Evolutionary conservation across 2,888 invertebrate species (phyloP).

Genomic region (Yponomeuta cagnagella): DNA sequence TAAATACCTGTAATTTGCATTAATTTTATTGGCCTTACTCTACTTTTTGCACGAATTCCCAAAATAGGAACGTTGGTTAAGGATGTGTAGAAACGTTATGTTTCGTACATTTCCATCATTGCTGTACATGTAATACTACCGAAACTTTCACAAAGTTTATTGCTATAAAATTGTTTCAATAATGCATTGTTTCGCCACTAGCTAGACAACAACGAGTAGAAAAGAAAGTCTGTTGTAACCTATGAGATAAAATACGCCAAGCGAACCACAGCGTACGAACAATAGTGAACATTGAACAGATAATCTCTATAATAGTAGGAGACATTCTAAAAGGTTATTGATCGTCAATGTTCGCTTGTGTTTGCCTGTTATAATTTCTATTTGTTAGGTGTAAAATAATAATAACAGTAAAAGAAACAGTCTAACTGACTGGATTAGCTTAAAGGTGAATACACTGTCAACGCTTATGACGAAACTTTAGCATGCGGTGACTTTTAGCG

Average conservation of each 20-base stretch:
- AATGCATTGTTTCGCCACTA: neutral
- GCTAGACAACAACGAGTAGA: neutral
- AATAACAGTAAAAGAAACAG: neutral
- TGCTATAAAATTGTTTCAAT: neutral
- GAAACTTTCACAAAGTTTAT: neutral
- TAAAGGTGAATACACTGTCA: neutral
- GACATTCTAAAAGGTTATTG: too few species aligned
- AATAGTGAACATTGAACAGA: neutral
- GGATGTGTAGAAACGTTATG: neutral
- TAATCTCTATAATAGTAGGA: neutral
- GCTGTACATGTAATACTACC: neutral
- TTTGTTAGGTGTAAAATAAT: neutral
- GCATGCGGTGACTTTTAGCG: neutral
- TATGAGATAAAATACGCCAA: neutral
- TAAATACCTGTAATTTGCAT: neutral
- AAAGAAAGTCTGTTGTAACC: neutral
- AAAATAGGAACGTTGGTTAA: neutral
- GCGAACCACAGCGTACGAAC: neutral
- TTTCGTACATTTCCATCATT: neutral
- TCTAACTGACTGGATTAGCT: neutral
- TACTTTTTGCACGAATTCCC: neutral
- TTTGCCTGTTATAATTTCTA: neutral
- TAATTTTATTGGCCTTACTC: neutral
- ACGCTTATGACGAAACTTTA: neutral
- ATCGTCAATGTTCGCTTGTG: neutral